phyloP scores from a whole-genome alignment of 2,113 vertebrate species.

The Lycaon pictus region DNA sequence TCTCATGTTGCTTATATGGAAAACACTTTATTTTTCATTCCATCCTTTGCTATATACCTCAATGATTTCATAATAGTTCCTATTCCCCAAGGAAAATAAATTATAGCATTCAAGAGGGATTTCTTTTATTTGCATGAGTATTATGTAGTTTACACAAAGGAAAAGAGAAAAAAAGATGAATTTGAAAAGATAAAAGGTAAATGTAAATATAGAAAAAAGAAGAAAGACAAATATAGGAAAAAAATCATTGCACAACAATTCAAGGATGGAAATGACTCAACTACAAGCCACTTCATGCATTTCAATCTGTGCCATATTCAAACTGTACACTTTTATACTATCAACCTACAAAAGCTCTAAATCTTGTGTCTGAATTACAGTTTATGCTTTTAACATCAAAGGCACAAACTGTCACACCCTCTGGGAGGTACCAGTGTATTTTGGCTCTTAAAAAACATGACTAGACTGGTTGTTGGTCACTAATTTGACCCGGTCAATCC shows the following conservation, averaged over 20 bases:
- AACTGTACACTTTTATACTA: neutral
- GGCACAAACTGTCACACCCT: neutral
- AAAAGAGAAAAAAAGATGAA: neutral
- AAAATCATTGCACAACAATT: neutral
- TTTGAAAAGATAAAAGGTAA: slow-evolving; percentile 3
- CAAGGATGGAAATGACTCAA: neutral
- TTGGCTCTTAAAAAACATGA: neutral
- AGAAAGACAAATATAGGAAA: neutral
- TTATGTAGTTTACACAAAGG: neutral
- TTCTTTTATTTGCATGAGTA: neutral
- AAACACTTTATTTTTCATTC: neutral
- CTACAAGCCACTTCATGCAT: neutral
- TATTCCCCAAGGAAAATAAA: neutral
- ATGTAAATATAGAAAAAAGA: neutral
- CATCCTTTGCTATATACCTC: neutral
- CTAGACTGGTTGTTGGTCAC: neutral
- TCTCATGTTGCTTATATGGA: neutral
- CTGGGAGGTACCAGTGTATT: neutral
- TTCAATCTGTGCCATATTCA: neutral
- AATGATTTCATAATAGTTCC: neutral
- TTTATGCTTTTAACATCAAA: neutral
- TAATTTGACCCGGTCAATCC: neutral
- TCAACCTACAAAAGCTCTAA: neutral
- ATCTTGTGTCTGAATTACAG: neutral
- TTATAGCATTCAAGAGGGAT: neutral